Base-by-base conservation (phyloP, 2,888 invertebrate genomes). In the Latheticus oryzae region DNA sequence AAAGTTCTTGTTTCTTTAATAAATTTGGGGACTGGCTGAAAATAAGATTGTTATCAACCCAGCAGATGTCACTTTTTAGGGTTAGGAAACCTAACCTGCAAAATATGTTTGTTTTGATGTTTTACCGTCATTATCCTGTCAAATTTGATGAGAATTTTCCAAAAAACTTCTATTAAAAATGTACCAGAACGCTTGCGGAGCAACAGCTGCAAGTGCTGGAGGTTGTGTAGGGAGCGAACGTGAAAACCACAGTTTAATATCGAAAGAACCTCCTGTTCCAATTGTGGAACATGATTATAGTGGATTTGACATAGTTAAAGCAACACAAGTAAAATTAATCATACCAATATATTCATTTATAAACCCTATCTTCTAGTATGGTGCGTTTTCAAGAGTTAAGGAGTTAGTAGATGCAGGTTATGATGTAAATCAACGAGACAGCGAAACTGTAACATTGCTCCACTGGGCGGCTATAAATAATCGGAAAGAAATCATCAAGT, bases 381-480 rank as follows among this genome's bases (percentile, higher is more conserved):
- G 98, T 1, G 91, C 94, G 3, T 85, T 93, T 74, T 87, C 87
- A 73, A 83, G 90, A 79, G 86, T 89, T 74, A 84, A 91, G 65
- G 93, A 97, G 78, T 82, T 98, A 17, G 85, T 98, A 2, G 96
- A 97, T 72, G 88, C 88, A 24, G 97, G 97, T 1, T 91, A 90
- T 81, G 93, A 97, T 81, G 95, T 97, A 7, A 97, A 97, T 79
- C 89, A 92, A 74, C 90, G 95, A 33, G 98, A 99, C 78, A 84
- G 85, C 64, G 98, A 99, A 79, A 96, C 95, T 38, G 97, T 99
- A 50, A 96, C 97, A 1, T 81, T 99, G 42, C 82, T 99, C n/a
- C 99, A 99, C 78, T 99, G 99, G 99, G 98, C 98, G 23, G 92
- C 98, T 9, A 99, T 99, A 74, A 99, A 99, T 80, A 98, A 98